Percentiles rank a stretch among this genome's conserved stretches.
Evolutionary conservation across 2,797 vertebrate genomes (phyloP).

Genomic region (Esox lucius): DNA sequence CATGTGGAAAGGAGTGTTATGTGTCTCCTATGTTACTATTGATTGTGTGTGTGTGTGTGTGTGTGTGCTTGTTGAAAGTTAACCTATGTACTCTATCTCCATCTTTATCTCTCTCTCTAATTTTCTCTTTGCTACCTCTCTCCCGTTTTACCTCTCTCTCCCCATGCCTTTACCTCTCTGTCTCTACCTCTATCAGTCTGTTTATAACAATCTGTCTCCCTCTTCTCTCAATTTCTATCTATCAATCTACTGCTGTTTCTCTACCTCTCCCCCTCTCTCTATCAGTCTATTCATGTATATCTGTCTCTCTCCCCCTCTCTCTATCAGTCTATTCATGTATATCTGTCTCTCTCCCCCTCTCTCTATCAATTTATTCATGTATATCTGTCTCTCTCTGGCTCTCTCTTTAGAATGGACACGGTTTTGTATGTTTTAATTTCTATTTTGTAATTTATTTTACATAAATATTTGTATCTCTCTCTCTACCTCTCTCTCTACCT

Average conservation of each 20-base stretch:
- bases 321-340: neutral
- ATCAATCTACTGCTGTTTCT: neutral
- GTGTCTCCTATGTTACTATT: conserved; percentile 58
- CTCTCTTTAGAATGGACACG: neutral
- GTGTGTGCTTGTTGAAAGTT: conserved; percentile 37
- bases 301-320: conserved; percentile 11
- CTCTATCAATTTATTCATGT: neutral
- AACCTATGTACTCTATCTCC: conserved; percentile 27
- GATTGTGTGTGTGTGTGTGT: conserved; percentile 41
- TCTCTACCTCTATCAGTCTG: conserved; percentile 6
- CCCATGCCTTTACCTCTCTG: conserved; percentile 16
- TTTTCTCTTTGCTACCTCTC: neutral
- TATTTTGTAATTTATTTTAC: too few relatives aligned
- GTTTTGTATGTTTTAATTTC: too few relatives aligned
- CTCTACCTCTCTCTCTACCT: neutral
- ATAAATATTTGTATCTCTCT: neutral
- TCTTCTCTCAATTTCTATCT: neutral
- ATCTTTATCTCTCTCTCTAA: neutral
- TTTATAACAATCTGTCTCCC: neutral
- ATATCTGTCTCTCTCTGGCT: conserved; percentile 3
- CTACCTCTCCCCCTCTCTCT: conserved; percentile 31
- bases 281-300: neutral
- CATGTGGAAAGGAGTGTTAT: too few relatives aligned
- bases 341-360: neutral
- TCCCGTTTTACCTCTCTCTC: neutral